Base-by-base conservation (phyloP, 2,888 invertebrate genomes). In the Chrysodeixis includens region DNA sequence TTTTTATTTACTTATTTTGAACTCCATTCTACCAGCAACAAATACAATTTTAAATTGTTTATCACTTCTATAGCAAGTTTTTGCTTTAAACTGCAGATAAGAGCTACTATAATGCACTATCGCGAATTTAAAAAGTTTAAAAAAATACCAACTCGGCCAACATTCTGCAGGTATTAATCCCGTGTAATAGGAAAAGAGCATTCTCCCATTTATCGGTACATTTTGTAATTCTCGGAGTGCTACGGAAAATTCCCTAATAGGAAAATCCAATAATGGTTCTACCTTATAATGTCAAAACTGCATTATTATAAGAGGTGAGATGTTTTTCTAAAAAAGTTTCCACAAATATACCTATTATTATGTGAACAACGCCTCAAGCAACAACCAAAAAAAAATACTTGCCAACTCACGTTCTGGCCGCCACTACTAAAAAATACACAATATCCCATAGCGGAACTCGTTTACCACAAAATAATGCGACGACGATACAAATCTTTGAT, bases 401-500 rank as follows among this genome's bases (percentile, higher is more conserved):
- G 62, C 49, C 22, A 54, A 58, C 65, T 66, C 77, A 64, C 58
- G 62, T 67, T 58, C 54, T 53, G 61, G 54, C 20, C 35, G 46
- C n/a, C 60, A 26, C 60, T 54, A 79, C 58, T 59, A 81, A 76
- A 78, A 75, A 65, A 73, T 73, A 81, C 62, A 76, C 52, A 71
- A 76, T 66, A 81, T 67, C 57, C 69, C 63, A 66, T 60, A 56
- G 53, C 54, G 63, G 62, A 62, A 66, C 76, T 71, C 72, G 68
- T 78, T 78, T 69, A 81, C 79, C 76, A 70, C 79, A 79, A 74
- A 76, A 81, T 79, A 81, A 81, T 74, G 62, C 66, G 66, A 59
- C 66, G 62, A 64, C 76, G 70, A 83, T 82, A 79, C 83, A 82
- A 81, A 85, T 82, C 78, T 82, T 76, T 76, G 83, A 84, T 87